Base-by-base conservation (phyloP, 2,113 vertebrate species). In the Siniperca knerii region DNA sequence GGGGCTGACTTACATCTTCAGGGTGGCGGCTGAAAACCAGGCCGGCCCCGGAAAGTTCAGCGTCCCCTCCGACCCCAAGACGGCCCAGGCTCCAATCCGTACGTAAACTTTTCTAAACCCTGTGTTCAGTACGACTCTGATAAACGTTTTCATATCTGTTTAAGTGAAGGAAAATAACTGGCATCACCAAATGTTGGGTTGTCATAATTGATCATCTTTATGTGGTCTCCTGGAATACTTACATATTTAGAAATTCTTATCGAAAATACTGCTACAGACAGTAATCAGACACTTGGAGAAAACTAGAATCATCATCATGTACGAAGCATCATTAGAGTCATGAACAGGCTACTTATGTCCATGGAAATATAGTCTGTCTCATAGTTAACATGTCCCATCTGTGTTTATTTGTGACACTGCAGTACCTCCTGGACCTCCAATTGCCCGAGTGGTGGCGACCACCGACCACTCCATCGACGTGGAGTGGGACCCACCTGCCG, bases 11-110 rank as follows among this genome's bases (percentile, higher is more conserved):
- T 99, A 99, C 35, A 96, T 99, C 93, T 99, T 98, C 91, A 98
- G 98, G 95, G 98, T 99, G 4, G 98, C 97, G 87, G 98, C 98
- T 48, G 98, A 99, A 95, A 99, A 99, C 92, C 96, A 97, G 91
- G 98, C 98, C 70, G 98, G 98, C 29, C 97, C 97, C 72, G 98
- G 98, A 82, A 99, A 98, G 95, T 99, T 98, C 92, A 99, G 98
- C 77, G 83, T 93, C 29, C 98, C 98, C 10, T 99, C 98, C 64
- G 98, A 99, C 84, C 98, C 98, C 65, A 97, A 95, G 93, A 98
- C 95, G 46, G 97, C 98, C 3, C 97, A 94, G 25, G 95, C 97
- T 69, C 95, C 96, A 16, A 97, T 99, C 85, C 93, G 98, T 99
- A 97, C 94, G 98, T 96, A 58, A 69, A 84, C 44, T 3, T 0